phyloP scores from a whole-genome alignment of 1,140 invertebrate species.

The Drosophila virilis region DNA sequence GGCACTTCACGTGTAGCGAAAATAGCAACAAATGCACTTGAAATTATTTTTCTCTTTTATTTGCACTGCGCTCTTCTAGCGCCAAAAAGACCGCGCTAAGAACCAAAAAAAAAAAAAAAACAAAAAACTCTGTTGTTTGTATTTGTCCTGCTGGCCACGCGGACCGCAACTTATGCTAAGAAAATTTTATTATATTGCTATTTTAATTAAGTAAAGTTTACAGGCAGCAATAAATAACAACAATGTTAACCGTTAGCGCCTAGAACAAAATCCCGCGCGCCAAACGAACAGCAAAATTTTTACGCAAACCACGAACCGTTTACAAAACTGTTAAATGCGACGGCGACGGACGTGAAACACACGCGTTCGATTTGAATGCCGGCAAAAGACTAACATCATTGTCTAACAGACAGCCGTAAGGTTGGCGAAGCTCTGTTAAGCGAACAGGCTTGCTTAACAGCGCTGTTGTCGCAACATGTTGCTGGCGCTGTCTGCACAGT shows the following conservation, averaged over 20 bases:
- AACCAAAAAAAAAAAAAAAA: slow-evolving; percentile 22
- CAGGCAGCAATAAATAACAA: slow-evolving; percentile 5
- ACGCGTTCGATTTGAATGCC: slow-evolving; percentile 54
- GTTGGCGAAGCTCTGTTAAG: slow-evolving; percentile 29
- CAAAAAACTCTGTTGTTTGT: slow-evolving; percentile 15
- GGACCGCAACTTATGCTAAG: slow-evolving; percentile 16
- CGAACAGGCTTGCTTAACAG: slow-evolving; percentile 30
- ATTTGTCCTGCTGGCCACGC: slow-evolving; percentile 23
- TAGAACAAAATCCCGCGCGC: slow-evolving; percentile 33
- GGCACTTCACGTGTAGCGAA: slow-evolving; percentile 35
- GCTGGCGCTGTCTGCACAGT: slow-evolving; percentile 36
- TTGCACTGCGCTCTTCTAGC: slow-evolving; percentile 13
- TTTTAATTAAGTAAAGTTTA: not conserved
- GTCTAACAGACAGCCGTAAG: slow-evolving; percentile 24
- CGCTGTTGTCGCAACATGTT: slow-evolving; percentile 52
- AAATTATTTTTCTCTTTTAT: slow-evolving; percentile 21
- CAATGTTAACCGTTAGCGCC: not conserved
- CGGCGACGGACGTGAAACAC: slow-evolving; percentile 33
- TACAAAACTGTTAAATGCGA: slow-evolving; percentile 26
- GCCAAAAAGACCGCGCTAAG: not conserved
- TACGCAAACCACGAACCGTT: slow-evolving; percentile 44
- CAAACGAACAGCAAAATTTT: slow-evolving; percentile 30
- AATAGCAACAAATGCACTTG: slow-evolving; percentile 37
- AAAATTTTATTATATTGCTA: slow-evolving; percentile 5
- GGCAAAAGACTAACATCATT: slow-evolving; percentile 47